phyloP scores from a whole-genome alignment of 2,888 invertebrate genomes.

The Drosophila ochracea region DNA sequence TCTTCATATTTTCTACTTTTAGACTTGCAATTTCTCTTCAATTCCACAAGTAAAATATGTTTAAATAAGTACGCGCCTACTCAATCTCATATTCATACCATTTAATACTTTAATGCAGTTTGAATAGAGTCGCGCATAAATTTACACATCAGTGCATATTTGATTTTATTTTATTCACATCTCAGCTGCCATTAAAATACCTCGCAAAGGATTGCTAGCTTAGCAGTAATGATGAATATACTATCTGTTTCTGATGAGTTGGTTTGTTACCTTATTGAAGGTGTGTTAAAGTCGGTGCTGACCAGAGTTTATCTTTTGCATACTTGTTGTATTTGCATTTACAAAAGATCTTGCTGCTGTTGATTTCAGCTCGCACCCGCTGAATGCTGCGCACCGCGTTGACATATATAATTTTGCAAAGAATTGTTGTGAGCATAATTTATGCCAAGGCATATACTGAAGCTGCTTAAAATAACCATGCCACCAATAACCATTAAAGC shows the following conservation, averaged over 20 bases:
- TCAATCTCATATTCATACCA: slow-evolving; percentile 8
- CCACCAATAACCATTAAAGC: neutral
- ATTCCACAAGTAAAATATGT: neutral
- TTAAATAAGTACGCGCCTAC: neutral
- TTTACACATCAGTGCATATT: slow-evolving; percentile 72
- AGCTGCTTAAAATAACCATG: neutral
- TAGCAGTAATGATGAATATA: neutral
- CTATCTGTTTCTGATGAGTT: neutral
- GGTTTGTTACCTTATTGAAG: neutral
- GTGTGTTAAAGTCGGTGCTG: neutral
- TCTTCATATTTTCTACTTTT: slow-evolving; percentile 23
- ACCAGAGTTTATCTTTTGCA: neutral
- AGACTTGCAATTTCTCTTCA: slow-evolving; percentile 12
- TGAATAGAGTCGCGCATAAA: slow-evolving; percentile 58
- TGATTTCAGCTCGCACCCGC: neutral
- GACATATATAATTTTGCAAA: slow-evolving; percentile 71
- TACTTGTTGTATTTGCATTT: slow-evolving; percentile 45
- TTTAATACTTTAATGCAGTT: slow-evolving; percentile 42
- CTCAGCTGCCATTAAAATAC: slow-evolving; percentile 22
- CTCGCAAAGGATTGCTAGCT: neutral
- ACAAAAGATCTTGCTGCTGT: slow-evolving; percentile 42
- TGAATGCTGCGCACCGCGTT: slow-evolving; percentile 45
- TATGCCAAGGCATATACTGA: slow-evolving; percentile 35
- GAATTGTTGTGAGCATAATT: slow-evolving; percentile 65
- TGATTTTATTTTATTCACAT: slow-evolving; percentile 71